Base-by-base conservation (phyloP, 2,888 invertebrate species). In the Unio delphinus region DNA sequence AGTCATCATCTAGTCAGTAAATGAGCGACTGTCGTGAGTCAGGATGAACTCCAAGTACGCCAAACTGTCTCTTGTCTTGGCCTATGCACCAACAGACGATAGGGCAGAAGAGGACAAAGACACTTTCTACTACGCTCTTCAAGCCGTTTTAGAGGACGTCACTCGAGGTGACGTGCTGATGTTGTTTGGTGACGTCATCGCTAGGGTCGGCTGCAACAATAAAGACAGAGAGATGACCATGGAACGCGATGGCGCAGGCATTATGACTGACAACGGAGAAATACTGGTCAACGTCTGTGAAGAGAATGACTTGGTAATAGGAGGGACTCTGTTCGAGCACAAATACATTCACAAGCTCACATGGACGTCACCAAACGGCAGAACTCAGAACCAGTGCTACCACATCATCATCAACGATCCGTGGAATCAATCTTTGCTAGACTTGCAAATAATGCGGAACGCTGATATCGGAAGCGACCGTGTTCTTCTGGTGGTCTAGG, bases 221-320 rank as follows among this genome's bases (percentile, higher is more conserved):
- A 11, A 20, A 6, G 28, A 23, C 5, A 34, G 45, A 23, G 63
- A 45, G 54, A 45, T 20, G 54, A 45, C 30, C 45, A 30, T 63
- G 63, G 54, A 26, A 30, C 30, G 45, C 20, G 54, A 64, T 64
- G 64, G n/a, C n/a, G 28, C 18, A 28, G 64, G 64, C 55, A 56
- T 7, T 20, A 6, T 64, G 5, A 64, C 64, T 6, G 55, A 64
- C 54, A 64, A 64, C 55, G 64, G 64, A 28, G n/a, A 55, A 55
- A 64, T 55, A 26, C 64, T 64, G 4, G 45, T 64, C 54, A 55
- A 54, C 26, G 6, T 64, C 20, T 64, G 64, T 56, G 11, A 45
- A 54, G 55, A 55, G 23, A 64, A 64, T 55, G 66, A 66, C 45
- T 45, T 59, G 17, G 61, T 66, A 30, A 66, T 66, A 34, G 60